Evolutionary conservation across 2,888 invertebrate species (phyloP).

Genomic region (Drosophila incognita): DNA sequence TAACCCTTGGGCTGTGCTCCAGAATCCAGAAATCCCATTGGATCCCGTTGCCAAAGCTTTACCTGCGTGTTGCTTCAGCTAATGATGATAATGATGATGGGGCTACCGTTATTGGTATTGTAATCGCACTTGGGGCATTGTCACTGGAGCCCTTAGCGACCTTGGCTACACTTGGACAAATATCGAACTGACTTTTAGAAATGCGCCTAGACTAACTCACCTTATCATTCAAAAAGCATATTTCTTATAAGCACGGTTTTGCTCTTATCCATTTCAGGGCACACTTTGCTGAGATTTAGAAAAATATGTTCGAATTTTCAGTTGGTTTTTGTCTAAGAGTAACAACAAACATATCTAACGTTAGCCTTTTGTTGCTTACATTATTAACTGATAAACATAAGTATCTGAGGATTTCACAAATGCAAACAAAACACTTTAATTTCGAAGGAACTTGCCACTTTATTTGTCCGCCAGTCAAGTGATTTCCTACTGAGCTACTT

Average conservation of each 20-base stretch:
- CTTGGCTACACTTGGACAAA: conserved; percentile 28
- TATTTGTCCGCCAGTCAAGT: neutral
- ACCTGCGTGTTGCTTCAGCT: conserved; percentile 6
- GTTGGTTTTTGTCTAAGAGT: neutral
- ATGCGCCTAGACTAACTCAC: neutral
- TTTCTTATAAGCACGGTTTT: neutral
- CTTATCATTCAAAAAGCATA: neutral
- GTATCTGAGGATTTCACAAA: neutral
- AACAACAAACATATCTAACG: neutral
- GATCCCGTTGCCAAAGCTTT: conserved; percentile 49
- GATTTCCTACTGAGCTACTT: neutral
- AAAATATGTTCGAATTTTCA: neutral
- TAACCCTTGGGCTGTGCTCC: conserved; percentile 25
- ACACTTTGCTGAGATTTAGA: neutral
- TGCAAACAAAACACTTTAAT: neutral
- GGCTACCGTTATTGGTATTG: conserved; percentile 1
- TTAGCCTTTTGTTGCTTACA: neutral
- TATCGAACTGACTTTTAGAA: neutral
- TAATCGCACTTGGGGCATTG: neutral
- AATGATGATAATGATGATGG: neutral
- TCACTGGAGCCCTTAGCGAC: conserved; percentile 10
- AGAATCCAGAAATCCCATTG: conserved; percentile 52
- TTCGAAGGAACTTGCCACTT: too few relatives aligned
- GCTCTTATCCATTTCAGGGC: neutral
- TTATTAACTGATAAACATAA: neutral